Percentiles rank a stretch among this genome's conserved stretches.
These are phyloP conservation scores for Himalopsyche japonica DNA, from an alignment of 2,888 invertebrate species.

Conservation along the genomic window DNA sequence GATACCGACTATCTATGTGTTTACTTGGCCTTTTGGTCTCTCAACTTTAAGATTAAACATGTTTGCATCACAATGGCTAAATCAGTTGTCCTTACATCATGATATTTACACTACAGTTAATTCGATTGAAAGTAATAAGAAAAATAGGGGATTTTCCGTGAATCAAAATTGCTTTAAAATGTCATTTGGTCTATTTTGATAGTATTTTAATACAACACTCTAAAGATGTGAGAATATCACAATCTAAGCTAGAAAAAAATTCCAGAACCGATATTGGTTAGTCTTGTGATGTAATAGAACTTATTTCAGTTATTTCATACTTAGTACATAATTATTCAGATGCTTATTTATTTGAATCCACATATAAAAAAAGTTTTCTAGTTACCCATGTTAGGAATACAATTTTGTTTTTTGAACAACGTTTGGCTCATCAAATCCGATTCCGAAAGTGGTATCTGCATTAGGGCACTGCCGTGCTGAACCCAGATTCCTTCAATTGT, in stretches of 20 bases:
- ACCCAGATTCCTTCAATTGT: slow-evolving; percentile 58
- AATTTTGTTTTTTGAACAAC: slow-evolving; percentile 50
- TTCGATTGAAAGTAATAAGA: not conserved
- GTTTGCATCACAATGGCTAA: not conserved
- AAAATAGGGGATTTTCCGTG: no score
- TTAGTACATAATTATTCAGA: no score
- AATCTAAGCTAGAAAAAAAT: no score
- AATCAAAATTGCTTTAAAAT: no score
- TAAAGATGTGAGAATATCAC: no score
- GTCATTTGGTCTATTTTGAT: no score
- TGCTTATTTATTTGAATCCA: no score
- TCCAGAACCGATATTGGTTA: no score
- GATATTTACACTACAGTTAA: not conserved
- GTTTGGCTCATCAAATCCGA: slow-evolving; percentile 48
- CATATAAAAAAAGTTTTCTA: no score
- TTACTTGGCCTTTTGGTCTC: not conserved
- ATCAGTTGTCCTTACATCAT: not conserved
- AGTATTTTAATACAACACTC: no score
- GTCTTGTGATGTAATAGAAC: no score
- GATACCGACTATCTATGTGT: not conserved
- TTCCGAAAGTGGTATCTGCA: slow-evolving; percentile 51
- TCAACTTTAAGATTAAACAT: not conserved
- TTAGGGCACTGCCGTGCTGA: slow-evolving; percentile 47
- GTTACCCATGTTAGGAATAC: slow-evolving; percentile 52
- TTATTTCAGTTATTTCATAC: no score